A percentile compares a stretch with the other conserved stretches of the same genome.
Conservation (phyloP, 2,888 invertebrate species). For the Nephrotoma flavescens region DNA sequence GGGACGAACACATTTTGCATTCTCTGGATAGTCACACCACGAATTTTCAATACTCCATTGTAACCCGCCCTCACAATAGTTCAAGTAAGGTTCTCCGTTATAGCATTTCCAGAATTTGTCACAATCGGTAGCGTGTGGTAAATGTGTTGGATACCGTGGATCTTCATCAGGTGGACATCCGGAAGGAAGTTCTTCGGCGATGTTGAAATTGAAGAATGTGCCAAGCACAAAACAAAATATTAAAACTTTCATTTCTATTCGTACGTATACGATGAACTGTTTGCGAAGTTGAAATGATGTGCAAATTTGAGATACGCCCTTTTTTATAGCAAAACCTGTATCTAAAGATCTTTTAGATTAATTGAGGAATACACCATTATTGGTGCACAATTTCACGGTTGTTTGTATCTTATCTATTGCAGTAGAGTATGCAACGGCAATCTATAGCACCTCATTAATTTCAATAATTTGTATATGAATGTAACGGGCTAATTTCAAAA, state of each 20-base stretch:
- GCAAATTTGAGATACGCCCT: neutral
- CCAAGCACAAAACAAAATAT: neutral
- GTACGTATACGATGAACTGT: neutral
- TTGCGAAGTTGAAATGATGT: neutral
- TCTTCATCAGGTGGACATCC: neutral
- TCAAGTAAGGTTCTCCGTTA: conserved; percentile 4
- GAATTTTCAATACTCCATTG: conserved; percentile 6
- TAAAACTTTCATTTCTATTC: neutral
- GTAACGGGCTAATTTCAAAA: no score
- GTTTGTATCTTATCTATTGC: no score
- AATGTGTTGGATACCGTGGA: neutral
- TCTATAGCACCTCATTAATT: no score
- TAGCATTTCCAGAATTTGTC: conserved; percentile 9
- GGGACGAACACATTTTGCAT: conserved; percentile 1
- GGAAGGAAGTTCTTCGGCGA: neutral
- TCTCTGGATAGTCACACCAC: conserved; percentile 4
- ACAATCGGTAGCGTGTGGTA: conserved; percentile 8
- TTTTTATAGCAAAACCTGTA: neutral
- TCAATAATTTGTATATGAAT: no score
- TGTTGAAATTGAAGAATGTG: neutral
- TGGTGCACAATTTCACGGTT: no score
- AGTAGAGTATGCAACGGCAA: no score
- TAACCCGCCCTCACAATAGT: conserved; percentile 7
- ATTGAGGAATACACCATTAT: no score
- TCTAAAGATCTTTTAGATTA: neutral